Conservation (phyloP, 2,797 vertebrate genomes). For the Melanogrammus aeglefinus region DNA sequence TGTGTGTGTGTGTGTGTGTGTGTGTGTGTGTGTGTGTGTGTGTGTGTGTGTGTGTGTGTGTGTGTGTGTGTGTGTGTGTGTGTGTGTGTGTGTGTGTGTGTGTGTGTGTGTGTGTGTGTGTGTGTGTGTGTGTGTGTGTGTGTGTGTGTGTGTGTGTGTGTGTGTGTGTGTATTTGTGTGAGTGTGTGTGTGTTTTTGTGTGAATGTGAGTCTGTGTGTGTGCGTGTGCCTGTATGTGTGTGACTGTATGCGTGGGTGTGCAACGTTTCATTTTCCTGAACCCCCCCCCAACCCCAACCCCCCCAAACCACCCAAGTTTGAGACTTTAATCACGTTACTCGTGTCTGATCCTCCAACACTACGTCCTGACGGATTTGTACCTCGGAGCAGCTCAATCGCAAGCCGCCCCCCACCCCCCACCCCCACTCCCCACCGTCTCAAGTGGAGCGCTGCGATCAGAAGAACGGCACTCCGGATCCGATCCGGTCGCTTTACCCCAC, state of each 20-base stretch:
- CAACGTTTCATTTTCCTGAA: background rate
- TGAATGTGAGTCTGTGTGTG: no score
- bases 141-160: no score
- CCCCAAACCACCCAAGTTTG: conserved; percentile 46
- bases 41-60: no score
- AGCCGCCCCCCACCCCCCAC: conserved; percentile 3
- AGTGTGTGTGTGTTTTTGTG: no score
- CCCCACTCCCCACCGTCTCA: no score
- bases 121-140: no score
- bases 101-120: background rate
- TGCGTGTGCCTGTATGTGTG: background rate
- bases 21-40: no score
- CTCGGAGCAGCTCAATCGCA: conserved; percentile 36
- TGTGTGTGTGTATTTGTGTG: no score
- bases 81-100: background rate
- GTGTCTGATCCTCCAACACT: conserved; percentile 57
- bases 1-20: no score
- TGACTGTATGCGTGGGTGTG: background rate
- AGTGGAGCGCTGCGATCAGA: background rate
- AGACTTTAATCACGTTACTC: conserved; percentile 65
- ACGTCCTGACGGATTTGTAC: conserved; percentile 50
- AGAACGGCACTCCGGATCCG: background rate
- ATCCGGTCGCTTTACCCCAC: background rate
- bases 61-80: no score
- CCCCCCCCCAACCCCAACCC: conserved; percentile 19